Base-by-base conservation (phyloP, 2,888 invertebrate genomes). In the Rotaria magnacalcarata region DNA sequence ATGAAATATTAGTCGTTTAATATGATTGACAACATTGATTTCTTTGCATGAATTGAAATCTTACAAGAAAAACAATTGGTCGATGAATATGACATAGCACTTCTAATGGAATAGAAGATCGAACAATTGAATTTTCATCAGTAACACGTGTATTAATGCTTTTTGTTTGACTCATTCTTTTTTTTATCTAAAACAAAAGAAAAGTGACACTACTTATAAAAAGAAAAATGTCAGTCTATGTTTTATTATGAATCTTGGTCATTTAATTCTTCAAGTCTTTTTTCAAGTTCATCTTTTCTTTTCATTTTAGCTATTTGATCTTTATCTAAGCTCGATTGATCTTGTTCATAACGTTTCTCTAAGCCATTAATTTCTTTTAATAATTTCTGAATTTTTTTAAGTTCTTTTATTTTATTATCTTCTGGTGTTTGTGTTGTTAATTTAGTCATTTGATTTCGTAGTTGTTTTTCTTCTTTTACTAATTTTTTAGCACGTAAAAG, bases 351-450 rank as follows among this genome's bases (percentile, higher is more conserved):
- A 47, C 85, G 85, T 80, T 85, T 85, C 34, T 86, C 86, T 11
- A 86, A 50, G 27, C n/a, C 58, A 19, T 75, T 74, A 41, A 86
- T 86, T 85, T 85, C 85, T 85, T 85, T 85, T 58, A 86, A 58
- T 58, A 86, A 60, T 84, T 86, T 86, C 43, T 85, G 80, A n/a
- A 60, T 52, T 60, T 86, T 85, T 52, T 86, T 85, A 27, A 75
- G 34, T 60, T 52, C 54, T 58, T 50, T 41, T n/a, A 54, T 43
- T 24, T 85, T 85, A 14, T 86, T 80, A 19, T 75, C 85, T 86
- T 86, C 86, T 27, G 86, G 85, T 41, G 85, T 86, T 47, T 47
- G 85, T 52, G 75, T 86, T 19, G 54, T 56, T 27, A 85, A 86
- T 50, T 75, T 84, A 41, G 74, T 74, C 50, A 86, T 86, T 52